Evolutionary conservation across 2,888 invertebrate genomes (phyloP), one percentile per base, ranked within the genome.

Genomic region (Diloba caeruleocephala): DNA sequence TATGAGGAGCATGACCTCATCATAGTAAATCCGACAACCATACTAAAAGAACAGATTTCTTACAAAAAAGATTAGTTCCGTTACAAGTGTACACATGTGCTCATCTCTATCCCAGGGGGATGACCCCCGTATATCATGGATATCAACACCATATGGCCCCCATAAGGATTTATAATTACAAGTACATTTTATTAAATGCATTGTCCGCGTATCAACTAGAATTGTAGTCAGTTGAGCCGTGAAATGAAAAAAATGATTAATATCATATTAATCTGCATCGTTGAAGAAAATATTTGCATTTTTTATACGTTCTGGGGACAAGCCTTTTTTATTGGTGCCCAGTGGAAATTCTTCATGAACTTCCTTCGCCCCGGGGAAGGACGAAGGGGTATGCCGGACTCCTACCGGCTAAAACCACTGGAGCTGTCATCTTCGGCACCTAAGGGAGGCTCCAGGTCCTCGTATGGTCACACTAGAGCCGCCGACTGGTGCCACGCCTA

Each of bases 81-180:
- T 73, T 74, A 85, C 88, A 87, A 89, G 89, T 85, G 76, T 76
- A 77, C 90, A 89, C 87, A 88, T 87, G 87, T 78, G 84, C 71
- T 72, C 76, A 68, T 80, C 81, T 41, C 17, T 38, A 59, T 61
- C 59, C 72, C 76, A 48, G 45, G 71, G 77, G 72, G 61, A 64
- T 50, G 54, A 57, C 58, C 76, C 67, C 74, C 66, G 57, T 61
- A 48, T 51, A 70, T 63, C 64, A 55, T 53, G 46, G 73, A 66
- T 76, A 82, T 82, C 81, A 76, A 82, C 85, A 87, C 91, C 92
- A 92, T 92, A 92, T 92, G 92, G 90, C 85, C 73, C 61, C 72
- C 63, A 74, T 78, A 78, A 77, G 82, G 86, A 83, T 78, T 81
- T 77, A 78, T 87, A 86, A 88, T 87, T 87, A 87, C 84, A 79